These are phyloP conservation scores for Tethea ocularis DNA, from an alignment of 2,888 invertebrate genomes.

Conservation along the genomic window DNA sequence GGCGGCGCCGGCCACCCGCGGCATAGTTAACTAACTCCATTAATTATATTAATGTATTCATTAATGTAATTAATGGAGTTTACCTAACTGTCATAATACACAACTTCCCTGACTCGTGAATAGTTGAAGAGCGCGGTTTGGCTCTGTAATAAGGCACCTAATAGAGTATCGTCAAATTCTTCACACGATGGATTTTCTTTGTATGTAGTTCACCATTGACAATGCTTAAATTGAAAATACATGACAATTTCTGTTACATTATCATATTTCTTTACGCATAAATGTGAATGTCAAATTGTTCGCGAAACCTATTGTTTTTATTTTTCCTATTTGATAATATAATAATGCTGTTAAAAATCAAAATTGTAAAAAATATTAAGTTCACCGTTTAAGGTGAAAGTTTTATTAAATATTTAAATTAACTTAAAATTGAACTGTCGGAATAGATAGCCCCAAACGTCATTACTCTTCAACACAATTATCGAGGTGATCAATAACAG, in stretches of 20 bases:
- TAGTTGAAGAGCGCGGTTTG: slow-evolving; percentile 51
- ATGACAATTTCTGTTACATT: too few species aligned
- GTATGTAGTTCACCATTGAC: too few species aligned
- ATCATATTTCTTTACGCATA: too few species aligned
- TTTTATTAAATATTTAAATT: not conserved
- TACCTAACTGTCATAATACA: slow-evolving; percentile 64
- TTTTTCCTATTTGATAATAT: too few species aligned
- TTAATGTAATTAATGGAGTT: slow-evolving; percentile 76
- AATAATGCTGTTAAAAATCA: too few species aligned
- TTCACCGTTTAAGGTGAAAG: too few species aligned
- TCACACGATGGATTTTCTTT: too few species aligned
- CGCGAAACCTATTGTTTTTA: too few species aligned
- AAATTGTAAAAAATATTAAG: too few species aligned
- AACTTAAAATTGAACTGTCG: not conserved
- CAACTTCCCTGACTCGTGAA: slow-evolving; percentile 40
- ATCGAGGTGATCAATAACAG: slow-evolving; percentile 36
- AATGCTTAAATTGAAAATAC: too few species aligned
- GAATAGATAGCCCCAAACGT: not conserved
- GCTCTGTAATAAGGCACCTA: slow-evolving; percentile 19
- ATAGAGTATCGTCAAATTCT: not conserved
- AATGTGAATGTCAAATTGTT: too few species aligned
- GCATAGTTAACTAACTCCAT: slow-evolving; percentile 67
- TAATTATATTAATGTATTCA: slow-evolving; percentile 73
- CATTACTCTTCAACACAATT: slow-evolving; percentile 2
- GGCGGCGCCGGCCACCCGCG: slow-evolving; percentile 20